Percentiles rank a stretch among this genome's conserved stretches.
Conservation (phyloP, 1,140 invertebrate genomes). For the Whitmania pigra region DNA sequence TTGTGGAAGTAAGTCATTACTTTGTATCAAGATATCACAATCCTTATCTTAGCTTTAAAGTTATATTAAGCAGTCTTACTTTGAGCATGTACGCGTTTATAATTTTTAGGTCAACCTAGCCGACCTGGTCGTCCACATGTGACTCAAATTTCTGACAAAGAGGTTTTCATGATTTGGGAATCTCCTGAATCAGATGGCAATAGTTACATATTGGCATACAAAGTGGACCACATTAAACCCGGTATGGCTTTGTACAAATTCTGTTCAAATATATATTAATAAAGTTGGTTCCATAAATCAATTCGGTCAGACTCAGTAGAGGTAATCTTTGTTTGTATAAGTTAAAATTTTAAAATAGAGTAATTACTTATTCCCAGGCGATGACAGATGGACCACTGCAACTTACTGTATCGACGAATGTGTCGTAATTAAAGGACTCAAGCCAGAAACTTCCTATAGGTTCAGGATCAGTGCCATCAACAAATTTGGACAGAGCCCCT, state of each 20-base stretch:
- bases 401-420: conserved; percentile 84
- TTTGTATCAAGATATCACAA: conserved; percentile 3
- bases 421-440: conserved; percentile 64
- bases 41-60: conserved; percentile 20
- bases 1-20: conserved; percentile 40
- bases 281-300: background rate
- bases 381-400: conserved; percentile 69
- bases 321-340: background rate
- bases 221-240: conserved; percentile 37
- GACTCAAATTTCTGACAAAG: conserved; percentile 60
- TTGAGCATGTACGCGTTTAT: background rate
- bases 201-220: conserved; percentile 41
- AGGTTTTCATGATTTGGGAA: conserved; percentile 59
- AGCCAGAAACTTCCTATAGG: conserved; percentile 65
- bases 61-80: background rate
- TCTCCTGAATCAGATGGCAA: conserved; percentile 37
- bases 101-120: conserved; percentile 24
- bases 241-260: conserved; percentile 43
- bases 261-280: background rate
- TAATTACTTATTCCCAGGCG: conserved; percentile 42
- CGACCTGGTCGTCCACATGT: conserved; percentile 23
- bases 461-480: conserved; percentile 79
- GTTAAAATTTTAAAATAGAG: background rate
- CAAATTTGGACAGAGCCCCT: conserved; percentile 58
- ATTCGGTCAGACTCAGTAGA: too few relatives aligned